Conservation (phyloP, 64 coral and sea anemone genomes). For the Stichodactyla mertensii region DNA sequence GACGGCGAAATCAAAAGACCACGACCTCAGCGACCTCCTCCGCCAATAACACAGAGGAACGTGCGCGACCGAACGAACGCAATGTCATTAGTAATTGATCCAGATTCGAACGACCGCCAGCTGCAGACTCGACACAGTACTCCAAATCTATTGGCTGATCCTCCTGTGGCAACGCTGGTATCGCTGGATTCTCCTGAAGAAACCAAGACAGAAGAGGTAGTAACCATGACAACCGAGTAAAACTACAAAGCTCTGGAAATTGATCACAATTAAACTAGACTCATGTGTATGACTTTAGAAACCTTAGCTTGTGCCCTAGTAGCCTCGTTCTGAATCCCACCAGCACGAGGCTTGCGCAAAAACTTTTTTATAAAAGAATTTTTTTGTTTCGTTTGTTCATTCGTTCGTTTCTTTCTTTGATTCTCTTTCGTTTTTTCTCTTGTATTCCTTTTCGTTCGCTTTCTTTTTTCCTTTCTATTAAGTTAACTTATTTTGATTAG, state of each 20-base stretch:
- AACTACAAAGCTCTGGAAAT: too few relatives aligned
- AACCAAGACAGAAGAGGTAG: neutral
- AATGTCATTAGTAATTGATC: conserved; percentile 19
- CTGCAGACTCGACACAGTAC: conserved; percentile 37
- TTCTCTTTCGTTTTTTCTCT: neutral
- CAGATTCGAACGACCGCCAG: neutral
- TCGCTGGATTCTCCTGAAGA: conserved; percentile 38
- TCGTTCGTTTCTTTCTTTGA: neutral
- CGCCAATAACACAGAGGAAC: conserved; percentile 9
- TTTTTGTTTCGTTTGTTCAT: neutral
- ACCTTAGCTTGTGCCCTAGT: too few relatives aligned
- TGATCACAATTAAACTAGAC: too few relatives aligned
- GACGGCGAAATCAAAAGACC: neutral
- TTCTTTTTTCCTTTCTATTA: neutral
- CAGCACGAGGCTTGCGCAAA: too few relatives aligned
- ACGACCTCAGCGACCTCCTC: conserved; percentile 39
- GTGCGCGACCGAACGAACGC: conserved; percentile 32
- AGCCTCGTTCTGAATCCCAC: too few relatives aligned
- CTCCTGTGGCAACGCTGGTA: conserved; percentile 31
- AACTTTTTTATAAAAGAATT: too few relatives aligned
- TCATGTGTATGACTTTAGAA: too few relatives aligned
- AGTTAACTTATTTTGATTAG: too few relatives aligned
- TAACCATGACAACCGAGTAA: neutral
- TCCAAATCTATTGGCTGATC: conserved; percentile 17
- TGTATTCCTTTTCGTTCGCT: neutral